These are phyloP conservation scores for Limnephilus marmoratus DNA, from an alignment of 2,888 invertebrate genomes.

Conservation along the genomic window DNA sequence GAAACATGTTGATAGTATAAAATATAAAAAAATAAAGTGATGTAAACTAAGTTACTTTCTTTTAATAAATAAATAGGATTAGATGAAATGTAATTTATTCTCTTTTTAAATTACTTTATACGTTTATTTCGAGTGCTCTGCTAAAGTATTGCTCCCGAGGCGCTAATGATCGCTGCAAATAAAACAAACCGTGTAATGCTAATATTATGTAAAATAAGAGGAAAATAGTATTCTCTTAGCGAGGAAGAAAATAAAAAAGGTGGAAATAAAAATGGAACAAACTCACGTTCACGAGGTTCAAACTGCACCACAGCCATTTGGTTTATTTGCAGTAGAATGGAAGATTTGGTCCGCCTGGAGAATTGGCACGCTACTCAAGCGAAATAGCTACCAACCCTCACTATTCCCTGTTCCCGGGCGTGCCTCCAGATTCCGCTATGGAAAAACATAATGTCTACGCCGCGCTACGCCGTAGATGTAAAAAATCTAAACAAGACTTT, in stretches of 20 bases:
- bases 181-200: neutral
- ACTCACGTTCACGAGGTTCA: neutral
- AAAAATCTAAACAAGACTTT: no score
- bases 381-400: neutral
- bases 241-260: neutral
- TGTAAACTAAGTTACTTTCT: no score
- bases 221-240: neutral
- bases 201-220: neutral
- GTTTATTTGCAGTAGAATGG: slow-evolving; percentile 5
- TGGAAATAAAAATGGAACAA: neutral
- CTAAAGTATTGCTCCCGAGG: neutral
- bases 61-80: no score
- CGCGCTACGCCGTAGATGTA: no score
- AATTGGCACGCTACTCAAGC: slow-evolving; percentile 12
- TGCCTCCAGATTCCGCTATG: neutral
- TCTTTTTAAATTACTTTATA: neutral
- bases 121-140: no score
- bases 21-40: no score
- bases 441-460: neutral
- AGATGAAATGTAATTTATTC: no score
- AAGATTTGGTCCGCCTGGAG: neutral
- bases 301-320: neutral
- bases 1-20: no score
- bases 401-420: neutral
- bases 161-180: neutral